These are phyloP conservation scores for Thereva nobilitata DNA, from an alignment of 2,888 invertebrate genomes.

Conservation along the genomic window DNA sequence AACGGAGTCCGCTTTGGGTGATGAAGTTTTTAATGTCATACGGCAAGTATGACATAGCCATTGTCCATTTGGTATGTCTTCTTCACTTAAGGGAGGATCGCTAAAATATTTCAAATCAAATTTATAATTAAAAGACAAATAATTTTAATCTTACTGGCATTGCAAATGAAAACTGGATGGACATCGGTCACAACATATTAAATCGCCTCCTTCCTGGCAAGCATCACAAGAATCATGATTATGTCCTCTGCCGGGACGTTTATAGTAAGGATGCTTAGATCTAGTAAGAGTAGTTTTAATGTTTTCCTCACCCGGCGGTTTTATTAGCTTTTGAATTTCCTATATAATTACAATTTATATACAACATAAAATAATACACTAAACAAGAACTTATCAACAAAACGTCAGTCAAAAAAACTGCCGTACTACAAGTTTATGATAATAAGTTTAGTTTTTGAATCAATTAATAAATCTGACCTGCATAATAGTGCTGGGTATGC, in stretches of 20 bases:
- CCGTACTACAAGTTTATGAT: conserved; percentile 20
- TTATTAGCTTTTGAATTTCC: conserved; percentile 88
- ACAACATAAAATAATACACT: neutral
- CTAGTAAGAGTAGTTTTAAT: conserved; percentile 59
- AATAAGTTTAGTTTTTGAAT: conserved; percentile 18
- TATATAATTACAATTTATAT: conserved; percentile 51
- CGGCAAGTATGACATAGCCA: conserved; percentile 89
- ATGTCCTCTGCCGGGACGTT: conserved; percentile 83
- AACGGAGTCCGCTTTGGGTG: conserved; percentile 59
- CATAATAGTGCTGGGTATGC: conserved; percentile 82
- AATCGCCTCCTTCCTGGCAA: conserved; percentile 91
- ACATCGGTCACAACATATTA: conserved; percentile 94
- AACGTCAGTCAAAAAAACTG: conserved; percentile 8
- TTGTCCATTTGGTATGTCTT: conserved; percentile 86
- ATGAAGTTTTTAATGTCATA: conserved; percentile 52
- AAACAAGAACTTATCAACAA: conserved; percentile 2
- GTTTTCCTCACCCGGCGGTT: conserved; percentile 78
- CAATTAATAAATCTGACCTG: conserved; percentile 68
- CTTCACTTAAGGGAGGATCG: conserved; percentile 89
- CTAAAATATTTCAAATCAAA: conserved; percentile 60
- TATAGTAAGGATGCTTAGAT: conserved; percentile 80
- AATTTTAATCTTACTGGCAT: conserved; percentile 78
- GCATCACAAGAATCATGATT: conserved; percentile 94
- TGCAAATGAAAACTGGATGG: conserved; percentile 94
- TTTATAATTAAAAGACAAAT: neutral